Evolutionary conservation across 1,140 invertebrate genomes (phyloP), one percentile per base, ranked within the genome.

Genomic region (Oncopeltus fasciatus): DNA sequence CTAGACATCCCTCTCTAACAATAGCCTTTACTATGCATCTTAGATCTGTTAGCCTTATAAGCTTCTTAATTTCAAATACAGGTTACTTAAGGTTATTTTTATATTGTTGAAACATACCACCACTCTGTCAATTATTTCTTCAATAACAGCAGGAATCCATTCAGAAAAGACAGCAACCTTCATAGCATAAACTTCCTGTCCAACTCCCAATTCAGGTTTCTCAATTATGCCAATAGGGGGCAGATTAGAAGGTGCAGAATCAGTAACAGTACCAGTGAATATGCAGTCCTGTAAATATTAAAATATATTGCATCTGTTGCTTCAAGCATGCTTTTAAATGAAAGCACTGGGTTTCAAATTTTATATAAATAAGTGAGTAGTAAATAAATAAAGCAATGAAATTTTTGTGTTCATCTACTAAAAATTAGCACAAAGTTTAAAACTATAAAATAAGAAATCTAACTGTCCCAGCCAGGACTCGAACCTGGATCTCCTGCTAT

Each of bases 111-210:
- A 16, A 38, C 16, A 38, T 24, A n/a, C 12, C 4, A 57, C 56
- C 14, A 31, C 56, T 18, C 14, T n/a, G 24, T n/a, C 4, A 1
- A 56, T 56, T 3, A 57, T 28, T 38, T 57, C 28, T 14, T 57
- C 56, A 57, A 57, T 29, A 33, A 18, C 21, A 16, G 28, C 26
- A 2, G 56, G 56, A 20, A 57, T 28, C 56, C 56, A 57, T 57
- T 57, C 56, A 57, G 56, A 57, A 33, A 57, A 57, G 2, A 26
- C 31, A 8, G 56, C 29, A 31, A 57, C 56, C 24, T 57, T 57
- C 56, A 57, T 57, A 1, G 26, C 56, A 33, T 57, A 57, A 29
- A 57, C 56, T 24, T 38, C 18, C 14, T 57, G 27, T 16, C 26
- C 26, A 57, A 26, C 56, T 21, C 33, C 33, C 3, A 33, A 2